Evolutionary conservation across 2,888 invertebrate species (phyloP), one percentile per base, ranked within the genome.

Genomic region (Tethea ocularis): DNA sequence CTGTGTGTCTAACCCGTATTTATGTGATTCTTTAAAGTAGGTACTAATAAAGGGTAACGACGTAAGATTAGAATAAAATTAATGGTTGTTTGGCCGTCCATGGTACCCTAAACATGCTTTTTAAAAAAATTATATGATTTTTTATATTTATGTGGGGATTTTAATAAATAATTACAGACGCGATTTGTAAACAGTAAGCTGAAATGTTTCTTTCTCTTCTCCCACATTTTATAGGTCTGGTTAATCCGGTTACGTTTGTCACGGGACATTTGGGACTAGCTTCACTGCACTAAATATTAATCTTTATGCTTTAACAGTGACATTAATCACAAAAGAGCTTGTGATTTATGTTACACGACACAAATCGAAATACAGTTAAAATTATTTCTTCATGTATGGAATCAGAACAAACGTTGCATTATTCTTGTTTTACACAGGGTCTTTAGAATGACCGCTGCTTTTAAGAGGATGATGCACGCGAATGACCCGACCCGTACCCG

Each of bases 301-400:
- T 86, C 84, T 91, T 90, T 87, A 89, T 84, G 83, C 77, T 86
- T 86, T 83, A 71, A 85, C 86, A 78, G 80, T 88, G 90, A 91
- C 92, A 86, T 91, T 91, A 88, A 93, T 90, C 87, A 91, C 89
- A 87, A 91, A 90, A 91, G 86, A 83, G 78, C 79, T 63, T 58
- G 73, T 90, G 91, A 93, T 92, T 91, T 91, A 93, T 89, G 71
- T 64, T 33, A 76, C 67, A 80, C 77, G 80, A 79, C 82, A 82
- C 68, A 71, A 75, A 83, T 82, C 80, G 78, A 77, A 79, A 81
- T 82, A 74, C 77, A 80, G 79, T 84, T 82, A 74, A 72, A 80
- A 80, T 77, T 79, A 78, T 70, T 71, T 73, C 67, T 69, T 78
- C 73, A 77, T 67, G 73, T 75, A 68, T 67, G 67, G 71, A 69